These are phyloP conservation scores for Phytoseiulus persimilis DNA, from an alignment of 2,888 invertebrate species.

Conservation along the genomic window DNA sequence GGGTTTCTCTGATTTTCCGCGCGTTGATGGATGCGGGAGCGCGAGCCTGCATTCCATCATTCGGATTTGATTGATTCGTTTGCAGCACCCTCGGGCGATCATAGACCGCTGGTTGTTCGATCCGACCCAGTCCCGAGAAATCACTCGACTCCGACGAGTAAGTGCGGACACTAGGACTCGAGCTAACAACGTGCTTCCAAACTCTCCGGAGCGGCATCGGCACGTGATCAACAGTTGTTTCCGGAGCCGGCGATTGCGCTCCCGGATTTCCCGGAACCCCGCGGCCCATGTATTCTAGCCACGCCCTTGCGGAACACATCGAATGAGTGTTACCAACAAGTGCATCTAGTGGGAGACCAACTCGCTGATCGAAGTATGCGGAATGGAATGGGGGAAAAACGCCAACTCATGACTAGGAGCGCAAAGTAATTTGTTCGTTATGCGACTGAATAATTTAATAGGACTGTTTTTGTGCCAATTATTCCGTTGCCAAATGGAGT, in stretches of 20 bases:
- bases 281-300: too few species aligned
- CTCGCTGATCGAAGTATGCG: neutral
- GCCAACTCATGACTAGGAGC: neutral
- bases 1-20: neutral
- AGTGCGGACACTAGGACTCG: neutral
- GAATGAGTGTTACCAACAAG: too few species aligned
- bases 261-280: too few species aligned
- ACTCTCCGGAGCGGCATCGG: too few species aligned
- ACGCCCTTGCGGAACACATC: too few species aligned
- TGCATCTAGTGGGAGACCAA: neutral
- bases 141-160: neutral
- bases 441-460: neutral
- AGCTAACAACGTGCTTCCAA: too few species aligned
- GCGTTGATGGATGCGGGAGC: neutral
- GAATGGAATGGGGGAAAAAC: neutral
- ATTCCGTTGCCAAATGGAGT: slow-evolving; percentile 5
- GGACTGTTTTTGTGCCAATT: neutral
- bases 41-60: neutral
- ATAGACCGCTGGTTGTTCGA: neutral
- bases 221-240: too few species aligned
- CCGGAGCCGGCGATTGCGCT: too few species aligned
- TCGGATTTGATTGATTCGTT: neutral
- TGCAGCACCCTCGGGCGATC: neutral
- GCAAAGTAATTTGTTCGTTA: neutral
- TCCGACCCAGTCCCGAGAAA: neutral